A percentile compares a stretch with the other conserved stretches of the same genome.
phyloP scores from a whole-genome alignment of 1,140 invertebrate species.

The Grapholita molesta region DNA sequence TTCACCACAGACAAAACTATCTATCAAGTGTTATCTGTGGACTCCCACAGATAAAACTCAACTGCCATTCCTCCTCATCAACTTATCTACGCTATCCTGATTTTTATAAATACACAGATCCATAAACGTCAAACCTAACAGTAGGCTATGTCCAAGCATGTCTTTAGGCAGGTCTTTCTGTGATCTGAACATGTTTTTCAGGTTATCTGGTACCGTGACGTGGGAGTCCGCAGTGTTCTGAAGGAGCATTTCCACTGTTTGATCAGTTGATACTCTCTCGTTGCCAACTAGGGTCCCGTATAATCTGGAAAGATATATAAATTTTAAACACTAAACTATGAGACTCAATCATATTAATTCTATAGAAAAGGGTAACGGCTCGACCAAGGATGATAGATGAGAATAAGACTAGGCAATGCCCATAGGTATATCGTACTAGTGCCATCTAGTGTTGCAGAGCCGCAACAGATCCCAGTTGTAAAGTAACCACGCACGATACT shows the following conservation, averaged over 20 bases:
- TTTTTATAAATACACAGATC: slow-evolving; percentile 71
- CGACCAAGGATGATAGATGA: too few species aligned
- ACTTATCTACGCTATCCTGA: slow-evolving; percentile 47
- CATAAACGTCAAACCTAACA: slow-evolving; percentile 70
- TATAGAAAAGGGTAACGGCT: too few species aligned
- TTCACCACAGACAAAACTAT: too few species aligned
- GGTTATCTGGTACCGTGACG: slow-evolving; percentile 37
- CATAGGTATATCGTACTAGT: too few species aligned
- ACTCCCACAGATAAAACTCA: slow-evolving; percentile 1
- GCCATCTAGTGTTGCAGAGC: too few species aligned
- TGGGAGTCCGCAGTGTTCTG: slow-evolving; percentile 34
- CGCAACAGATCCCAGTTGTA: too few species aligned
- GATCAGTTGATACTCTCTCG: slow-evolving; percentile 67
- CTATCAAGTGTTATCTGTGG: too few species aligned
- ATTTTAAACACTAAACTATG: not conserved
- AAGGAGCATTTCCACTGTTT: slow-evolving; percentile 60
- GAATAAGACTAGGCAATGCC: too few species aligned
- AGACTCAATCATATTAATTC: not conserved
- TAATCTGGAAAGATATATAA: slow-evolving; percentile 47
- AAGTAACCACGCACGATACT: too few species aligned
- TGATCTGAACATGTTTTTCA: slow-evolving; percentile 45
- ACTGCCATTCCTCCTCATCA: slow-evolving; percentile 38
- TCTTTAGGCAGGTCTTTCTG: slow-evolving; percentile 62
- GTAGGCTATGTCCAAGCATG: slow-evolving; percentile 64
- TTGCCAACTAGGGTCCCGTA: slow-evolving; percentile 70